Percentiles rank a stretch among this genome's conserved stretches.
Conservation (phyloP, 2,888 invertebrate genomes). For the Odontocerum albicorne region DNA sequence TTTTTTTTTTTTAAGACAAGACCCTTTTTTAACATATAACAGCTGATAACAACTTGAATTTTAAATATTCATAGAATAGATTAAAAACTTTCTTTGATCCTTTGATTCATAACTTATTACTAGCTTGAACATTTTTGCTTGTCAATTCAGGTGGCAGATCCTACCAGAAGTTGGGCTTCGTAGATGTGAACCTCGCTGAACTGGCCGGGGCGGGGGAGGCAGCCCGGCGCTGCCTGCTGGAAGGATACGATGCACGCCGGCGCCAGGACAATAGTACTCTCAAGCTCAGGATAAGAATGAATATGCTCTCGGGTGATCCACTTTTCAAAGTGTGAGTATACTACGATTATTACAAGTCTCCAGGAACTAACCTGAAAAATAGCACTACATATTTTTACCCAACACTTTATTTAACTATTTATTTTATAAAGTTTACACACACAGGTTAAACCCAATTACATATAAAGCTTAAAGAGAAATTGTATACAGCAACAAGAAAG, state of each 20-base stretch:
- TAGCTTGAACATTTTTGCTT: not conserved
- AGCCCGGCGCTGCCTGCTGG: slow-evolving; percentile 84
- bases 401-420: no score
- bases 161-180: slow-evolving; percentile 95
- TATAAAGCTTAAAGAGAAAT: no score
- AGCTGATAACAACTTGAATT: no score
- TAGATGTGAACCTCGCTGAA: slow-evolving; percentile 95
- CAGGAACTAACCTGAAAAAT: no score
- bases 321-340: slow-evolving; percentile 95
- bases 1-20: no score
- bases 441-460: no score
- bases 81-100: no score
- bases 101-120: not conserved
- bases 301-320: slow-evolving; percentile 94
- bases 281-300: slow-evolving; percentile 87
- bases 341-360: not conserved
- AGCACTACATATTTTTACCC: no score
- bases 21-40: no score
- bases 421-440: no score
- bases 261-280: slow-evolving; percentile 97
- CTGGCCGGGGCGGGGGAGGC: slow-evolving; percentile 92
- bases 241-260: slow-evolving; percentile 91
- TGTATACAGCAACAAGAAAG: no score
- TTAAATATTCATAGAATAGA: no score
- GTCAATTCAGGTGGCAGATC: slow-evolving; percentile 66